A percentile compares a stretch with the other conserved stretches of the same genome.
These are phyloP conservation scores for Enteromius thamalakanensis DNA, from an alignment of 2,797 vertebrate species.

Conservation along the genomic window DNA sequence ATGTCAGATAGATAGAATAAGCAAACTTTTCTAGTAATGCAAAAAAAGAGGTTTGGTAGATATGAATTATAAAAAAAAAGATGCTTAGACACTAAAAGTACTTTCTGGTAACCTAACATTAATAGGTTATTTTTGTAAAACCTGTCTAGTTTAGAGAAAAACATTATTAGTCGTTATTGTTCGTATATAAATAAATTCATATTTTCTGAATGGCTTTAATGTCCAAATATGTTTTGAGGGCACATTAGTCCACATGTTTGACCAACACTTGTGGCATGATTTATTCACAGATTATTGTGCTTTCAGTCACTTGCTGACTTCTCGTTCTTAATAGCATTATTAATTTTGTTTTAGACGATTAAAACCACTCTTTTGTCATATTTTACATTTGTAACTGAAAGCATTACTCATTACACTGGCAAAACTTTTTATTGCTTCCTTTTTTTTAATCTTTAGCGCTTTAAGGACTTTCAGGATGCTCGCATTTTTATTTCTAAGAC, in stretches of 20 bases:
- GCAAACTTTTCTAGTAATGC: background rate
- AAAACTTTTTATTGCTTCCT: background rate
- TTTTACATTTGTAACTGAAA: conserved; percentile 20
- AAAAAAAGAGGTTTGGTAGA: background rate
- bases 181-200: background rate
- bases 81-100: background rate
- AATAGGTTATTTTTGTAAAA: background rate
- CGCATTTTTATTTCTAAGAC: background rate
- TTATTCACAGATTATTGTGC: conserved; percentile 12
- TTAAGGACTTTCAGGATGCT: background rate
- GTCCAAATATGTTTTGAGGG: background rate
- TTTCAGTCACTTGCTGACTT: background rate
- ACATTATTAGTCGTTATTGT: background rate
- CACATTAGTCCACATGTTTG: background rate
- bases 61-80: background rate
- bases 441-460: background rate
- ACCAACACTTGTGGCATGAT: background rate
- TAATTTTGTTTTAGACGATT: conserved; percentile 25
- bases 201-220: background rate
- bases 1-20: background rate
- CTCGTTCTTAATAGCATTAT: conserved; percentile 7
- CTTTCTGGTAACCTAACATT: background rate
- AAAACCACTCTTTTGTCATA: conserved; percentile 6
- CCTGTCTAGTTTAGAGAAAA: background rate
- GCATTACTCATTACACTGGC: conserved; percentile 5